Evolutionary conservation across 2,113 vertebrate species (phyloP), one percentile per base, ranked within the genome.

Genomic region (Scytalopus superciliaris): DNA sequence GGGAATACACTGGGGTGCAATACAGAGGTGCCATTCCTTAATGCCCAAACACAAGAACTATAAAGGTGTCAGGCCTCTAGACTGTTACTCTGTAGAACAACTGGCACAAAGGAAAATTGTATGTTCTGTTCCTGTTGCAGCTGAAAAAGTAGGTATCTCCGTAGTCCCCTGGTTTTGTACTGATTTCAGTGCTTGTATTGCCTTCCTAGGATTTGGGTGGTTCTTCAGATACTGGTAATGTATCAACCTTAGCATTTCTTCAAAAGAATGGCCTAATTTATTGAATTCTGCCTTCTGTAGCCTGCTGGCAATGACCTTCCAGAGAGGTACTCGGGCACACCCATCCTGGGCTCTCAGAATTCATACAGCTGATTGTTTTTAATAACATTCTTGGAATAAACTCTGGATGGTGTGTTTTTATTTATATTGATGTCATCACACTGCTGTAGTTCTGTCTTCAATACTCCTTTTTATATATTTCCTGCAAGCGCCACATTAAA

Each of bases 401-500:
- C 42, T 85, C 83, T 70, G n/a, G 18, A 83, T 69, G 13, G 16
- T 80, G 33, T 86, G 16, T 94, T 33, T 77, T 87, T 82, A 73
- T 93, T 80, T 73, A 37, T 52, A 56, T 45, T 63, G 75, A 69
- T 80, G 72, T 90, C 44, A 67, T 59, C 62, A 62, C 18, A 17
- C 19, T 75, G 50, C 56, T 90, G 25, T 57, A 80, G 31, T 17
- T 55, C 59, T 74, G 68, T 33, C 19, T 92, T 90, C 79, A 63
- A 15, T 42, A 28, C 55, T 88, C 30, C 42, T 81, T 93, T 96
- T 87, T 59, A 75, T 84, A 5, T 19, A 56, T 68, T 93, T 96
- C 73, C 87, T 89, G 80, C 52, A 75, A 91, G 49, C 60, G 67
- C 70, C 83, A 75, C 56, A 60, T 89, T 63, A 93, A 92, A 70